Evolutionary conservation across 2,888 invertebrate species (phyloP), one percentile per base, ranked within the genome.

Genomic region (Callyntrura sp.): DNA sequence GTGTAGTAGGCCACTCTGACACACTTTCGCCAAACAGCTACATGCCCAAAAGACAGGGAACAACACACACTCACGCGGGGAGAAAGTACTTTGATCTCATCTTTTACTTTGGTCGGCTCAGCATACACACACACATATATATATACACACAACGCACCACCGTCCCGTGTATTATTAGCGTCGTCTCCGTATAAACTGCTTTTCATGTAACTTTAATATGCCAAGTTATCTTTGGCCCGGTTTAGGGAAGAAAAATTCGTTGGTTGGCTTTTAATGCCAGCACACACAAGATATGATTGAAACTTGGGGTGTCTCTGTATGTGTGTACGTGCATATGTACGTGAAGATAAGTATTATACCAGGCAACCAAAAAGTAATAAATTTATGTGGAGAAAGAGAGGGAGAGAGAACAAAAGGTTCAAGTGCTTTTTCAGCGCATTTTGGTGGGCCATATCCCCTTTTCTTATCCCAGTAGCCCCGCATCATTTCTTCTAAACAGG

Each of bases 381-480:
- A 85, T 85, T 85, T 73, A 73, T 57, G 68, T 20, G 73, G 48
- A 76, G n/a, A n/a, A n/a, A n/a, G n/a, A n/a, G n/a, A n/a, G n/a
- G n/a, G n/a, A n/a, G 57, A 20, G 43, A 43, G 73, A 85, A 85
- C 85, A 85, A 85, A 60, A 12, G 48, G 73, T 76, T 76, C 73
- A 76, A 76, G 73, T 76, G 73, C 73, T 76, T 76, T 76, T 48
- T 76, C 73, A 76, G 73, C 73, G 73, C 45, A 76, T 76, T 76
- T 76, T 76, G 73, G 73, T 76, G 48, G 23, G 48, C 73, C 73
- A 23, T n/a, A n/a, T n/a, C n/a, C n/a, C n/a, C n/a, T n/a, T n/a
- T n/a, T n/a, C n/a, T n/a, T n/a, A n/a, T n/a, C n/a, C n/a, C n/a
- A n/a, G n/a, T n/a, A n/a, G n/a, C n/a, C 73, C 60, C 57, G 14